These are phyloP conservation scores for Salvator merianae DNA, from an alignment of 2,113 vertebrate species.

Conservation along the genomic window DNA sequence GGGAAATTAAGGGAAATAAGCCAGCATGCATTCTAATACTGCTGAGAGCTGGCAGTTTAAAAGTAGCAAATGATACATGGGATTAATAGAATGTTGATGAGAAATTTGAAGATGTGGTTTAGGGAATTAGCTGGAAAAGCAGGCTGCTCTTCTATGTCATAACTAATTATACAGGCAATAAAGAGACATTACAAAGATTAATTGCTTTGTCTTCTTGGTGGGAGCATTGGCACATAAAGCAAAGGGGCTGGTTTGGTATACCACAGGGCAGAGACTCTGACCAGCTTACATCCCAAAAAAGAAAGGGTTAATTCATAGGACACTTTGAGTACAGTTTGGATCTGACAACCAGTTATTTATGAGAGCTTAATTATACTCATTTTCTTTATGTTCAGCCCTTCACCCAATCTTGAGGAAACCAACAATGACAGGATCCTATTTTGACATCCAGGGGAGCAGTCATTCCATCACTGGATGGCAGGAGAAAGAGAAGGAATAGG, in stretches of 20 bases:
- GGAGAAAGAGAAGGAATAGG: no score
- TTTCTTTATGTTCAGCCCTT: background rate
- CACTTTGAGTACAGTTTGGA: background rate
- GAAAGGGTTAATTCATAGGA: background rate
- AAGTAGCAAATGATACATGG: conserved; percentile 42
- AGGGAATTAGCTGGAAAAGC: conserved; percentile 59
- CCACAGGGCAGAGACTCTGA: background rate
- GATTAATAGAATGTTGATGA: conserved; percentile 59
- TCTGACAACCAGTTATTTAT: background rate
- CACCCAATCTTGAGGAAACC: background rate
- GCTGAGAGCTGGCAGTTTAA: background rate
- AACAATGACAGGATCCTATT: background rate
- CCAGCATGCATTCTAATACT: background rate
- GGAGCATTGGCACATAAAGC: background rate
- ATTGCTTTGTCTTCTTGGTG: conserved; percentile 46
- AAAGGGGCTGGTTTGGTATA: conserved; percentile 13
- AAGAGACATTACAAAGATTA: conserved; percentile 59
- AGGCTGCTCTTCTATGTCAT: conserved; percentile 62
- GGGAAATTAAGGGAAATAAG: conserved; percentile 17
- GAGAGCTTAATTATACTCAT: background rate
- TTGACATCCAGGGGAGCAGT: no score
- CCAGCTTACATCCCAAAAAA: background rate
- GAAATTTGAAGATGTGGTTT: conserved; percentile 49
- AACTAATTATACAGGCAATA: conserved; percentile 60
- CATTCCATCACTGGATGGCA: no score